Evolutionary conservation across 2,113 vertebrate genomes (phyloP), one percentile per base, ranked within the genome.

Genomic region (Potamarius usumacintae): DNA sequence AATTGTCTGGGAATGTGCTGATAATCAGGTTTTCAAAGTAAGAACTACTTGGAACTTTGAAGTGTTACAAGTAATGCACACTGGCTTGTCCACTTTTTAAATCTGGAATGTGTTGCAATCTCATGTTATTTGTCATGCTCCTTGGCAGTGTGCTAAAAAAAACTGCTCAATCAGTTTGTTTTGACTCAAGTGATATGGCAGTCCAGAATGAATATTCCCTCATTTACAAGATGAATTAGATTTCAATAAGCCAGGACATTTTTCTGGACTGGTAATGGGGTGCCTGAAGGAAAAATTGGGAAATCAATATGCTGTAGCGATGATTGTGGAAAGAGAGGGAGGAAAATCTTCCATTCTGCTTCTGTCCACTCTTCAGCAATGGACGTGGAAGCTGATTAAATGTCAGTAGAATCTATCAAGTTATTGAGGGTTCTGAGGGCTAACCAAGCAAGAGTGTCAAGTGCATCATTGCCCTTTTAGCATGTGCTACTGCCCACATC

Each of bases 301-400:
- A 85, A 82, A 60, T 48, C 57, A 63, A 63, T 48, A 48, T 82
- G 80, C 34, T 22, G 80, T 52, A 4, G 77, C 63, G 62, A 72
- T 86, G 76, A 55, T 62, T 15, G 20, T 88, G 85, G 15, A 18
- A 71, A 77, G 55, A 83, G 15, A 88, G 63, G 22, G 52, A 74
- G 85, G 87, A 78, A 81, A 42, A 76, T 63, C 27, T 58, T 72
- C 7, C 10, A 7, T 2, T 50, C 30, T 17, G 27, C 18, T n/a
- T 52, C 11, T 76, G 85, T 82, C 82, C 55, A n/a, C 30, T 85
- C 81, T 77, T 85, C 82, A 18, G 77, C 65, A 83, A 85, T 69
- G 83, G 88, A 88, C 87, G 63, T 86, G 80, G 84, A 84, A 27
- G 71, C 85, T 88, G 89, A 94, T 91, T 92, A 92, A 91, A 91